phyloP scores from a whole-genome alignment of 2,888 invertebrate genomes.

The Cheilosia grossa region DNA sequence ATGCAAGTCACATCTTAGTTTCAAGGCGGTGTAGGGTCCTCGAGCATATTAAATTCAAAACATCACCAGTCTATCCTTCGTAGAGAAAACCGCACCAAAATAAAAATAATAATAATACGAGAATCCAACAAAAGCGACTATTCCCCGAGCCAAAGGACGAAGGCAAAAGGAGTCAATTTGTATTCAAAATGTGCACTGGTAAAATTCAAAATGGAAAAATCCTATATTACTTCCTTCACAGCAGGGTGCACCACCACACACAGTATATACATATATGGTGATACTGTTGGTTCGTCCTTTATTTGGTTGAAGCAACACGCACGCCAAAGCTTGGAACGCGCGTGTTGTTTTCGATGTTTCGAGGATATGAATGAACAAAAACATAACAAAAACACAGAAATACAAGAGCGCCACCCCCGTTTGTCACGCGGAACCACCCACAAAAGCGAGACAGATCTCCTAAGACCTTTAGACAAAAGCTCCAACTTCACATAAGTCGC shows the following conservation, averaged over 20 bases:
- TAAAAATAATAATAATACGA: not conserved
- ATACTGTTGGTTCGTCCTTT: constrained; percentile 17
- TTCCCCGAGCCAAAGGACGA: constrained; percentile 10
- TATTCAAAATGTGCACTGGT: constrained; percentile 72
- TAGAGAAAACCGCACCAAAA: constrained; percentile 15
- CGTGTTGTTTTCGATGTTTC: constrained; percentile 69
- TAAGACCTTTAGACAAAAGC: constrained; percentile 33
- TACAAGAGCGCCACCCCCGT: not conserved
- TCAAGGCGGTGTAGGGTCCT: constrained; percentile 62
- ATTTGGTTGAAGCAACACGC: constrained; percentile 56
- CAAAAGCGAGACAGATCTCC: constrained; percentile 16
- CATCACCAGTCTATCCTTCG: constrained; percentile 20
- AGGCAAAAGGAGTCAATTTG: constrained; percentile 66
- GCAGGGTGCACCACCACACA: constrained; percentile 56
- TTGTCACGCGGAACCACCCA: not conserved
- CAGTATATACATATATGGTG: constrained; percentile 5
- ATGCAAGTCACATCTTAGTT: constrained; percentile 70
- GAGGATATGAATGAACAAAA: constrained; percentile 52
- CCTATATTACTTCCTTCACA: constrained; percentile 65
- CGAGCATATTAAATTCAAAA: constrained; percentile 70
- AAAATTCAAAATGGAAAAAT: constrained; percentile 74
- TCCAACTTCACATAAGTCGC: constrained; percentile 2
- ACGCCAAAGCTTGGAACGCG: constrained; percentile 63
- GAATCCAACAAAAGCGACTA: constrained; percentile 8
- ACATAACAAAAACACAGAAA: constrained; percentile 45